Percentiles rank a stretch among this genome's conserved stretches.
These are phyloP conservation scores for Chiloscyllium punctatum DNA, from an alignment of 2,797 vertebrate species.

Conservation along the genomic window DNA sequence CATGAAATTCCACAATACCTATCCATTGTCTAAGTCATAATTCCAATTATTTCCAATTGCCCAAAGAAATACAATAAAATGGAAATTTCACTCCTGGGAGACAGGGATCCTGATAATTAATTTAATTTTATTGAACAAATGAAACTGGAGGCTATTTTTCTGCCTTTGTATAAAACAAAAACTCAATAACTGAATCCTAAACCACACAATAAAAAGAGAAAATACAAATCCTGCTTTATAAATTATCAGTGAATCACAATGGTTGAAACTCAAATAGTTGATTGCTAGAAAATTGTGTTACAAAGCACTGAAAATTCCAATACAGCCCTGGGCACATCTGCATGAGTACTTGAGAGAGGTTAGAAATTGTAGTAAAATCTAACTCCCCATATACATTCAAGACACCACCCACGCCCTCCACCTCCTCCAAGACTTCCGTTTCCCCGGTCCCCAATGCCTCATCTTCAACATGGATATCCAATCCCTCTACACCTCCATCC, in stretches of 20 bases:
- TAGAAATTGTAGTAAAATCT: background rate
- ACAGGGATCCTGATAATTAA: background rate
- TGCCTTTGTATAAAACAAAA: background rate
- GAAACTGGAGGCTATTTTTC: background rate
- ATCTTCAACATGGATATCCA: no score
- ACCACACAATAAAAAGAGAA: background rate
- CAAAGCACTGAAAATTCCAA: background rate
- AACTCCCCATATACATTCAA: no score
- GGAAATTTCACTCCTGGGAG: background rate
- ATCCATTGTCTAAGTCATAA: background rate
- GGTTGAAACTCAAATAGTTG: no score
- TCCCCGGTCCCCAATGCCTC: no score
- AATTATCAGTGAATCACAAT: background rate
- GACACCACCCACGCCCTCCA: no score
- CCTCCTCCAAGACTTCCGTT: no score
- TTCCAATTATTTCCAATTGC: background rate
- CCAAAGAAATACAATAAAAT: background rate
- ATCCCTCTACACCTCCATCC: no score
- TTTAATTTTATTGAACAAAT: slow-evolving; percentile 15
- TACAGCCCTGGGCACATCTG: background rate
- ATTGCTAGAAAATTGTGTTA: background rate
- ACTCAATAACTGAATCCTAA: background rate
- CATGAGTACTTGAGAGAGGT: background rate
- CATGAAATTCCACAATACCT: background rate
- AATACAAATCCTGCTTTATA: background rate